Conservation (phyloP, 2,113 vertebrate genomes). For the Columba janthina region DNA sequence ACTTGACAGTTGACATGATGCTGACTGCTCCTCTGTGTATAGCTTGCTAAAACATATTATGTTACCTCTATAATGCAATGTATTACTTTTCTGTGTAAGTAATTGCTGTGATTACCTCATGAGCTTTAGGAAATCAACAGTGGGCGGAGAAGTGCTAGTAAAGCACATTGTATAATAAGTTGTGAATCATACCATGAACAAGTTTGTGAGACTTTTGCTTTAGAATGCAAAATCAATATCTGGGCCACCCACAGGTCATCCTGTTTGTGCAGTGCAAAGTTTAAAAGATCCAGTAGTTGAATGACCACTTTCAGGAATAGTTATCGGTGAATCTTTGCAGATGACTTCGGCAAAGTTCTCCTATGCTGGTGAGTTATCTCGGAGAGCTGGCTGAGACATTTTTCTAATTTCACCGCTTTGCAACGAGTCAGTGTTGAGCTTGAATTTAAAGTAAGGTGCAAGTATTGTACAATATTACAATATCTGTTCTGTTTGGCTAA, state of each 20-base stretch:
- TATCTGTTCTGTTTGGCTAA: neutral
- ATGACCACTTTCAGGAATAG: neutral
- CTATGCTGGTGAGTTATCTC: neutral
- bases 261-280: neutral
- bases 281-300: neutral
- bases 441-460: neutral
- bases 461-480: neutral
- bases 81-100: neutral
- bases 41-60: neutral
- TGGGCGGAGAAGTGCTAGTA: constrained; percentile 9
- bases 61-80: neutral
- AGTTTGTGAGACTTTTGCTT: neutral
- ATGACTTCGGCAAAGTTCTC: neutral
- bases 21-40: neutral
- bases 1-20: neutral
- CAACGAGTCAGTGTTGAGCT: neutral
- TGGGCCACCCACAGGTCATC: neutral
- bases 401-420: neutral
- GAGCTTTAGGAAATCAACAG: constrained; percentile 19
- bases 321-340: neutral
- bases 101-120: constrained; percentile 19
- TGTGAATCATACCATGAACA: constrained; percentile 21
- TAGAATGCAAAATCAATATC: neutral
- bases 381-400: neutral
- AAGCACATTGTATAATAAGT: neutral